Evolutionary conservation across 2,888 invertebrate species (phyloP).

Genomic region (Argyresthia goedartella): DNA sequence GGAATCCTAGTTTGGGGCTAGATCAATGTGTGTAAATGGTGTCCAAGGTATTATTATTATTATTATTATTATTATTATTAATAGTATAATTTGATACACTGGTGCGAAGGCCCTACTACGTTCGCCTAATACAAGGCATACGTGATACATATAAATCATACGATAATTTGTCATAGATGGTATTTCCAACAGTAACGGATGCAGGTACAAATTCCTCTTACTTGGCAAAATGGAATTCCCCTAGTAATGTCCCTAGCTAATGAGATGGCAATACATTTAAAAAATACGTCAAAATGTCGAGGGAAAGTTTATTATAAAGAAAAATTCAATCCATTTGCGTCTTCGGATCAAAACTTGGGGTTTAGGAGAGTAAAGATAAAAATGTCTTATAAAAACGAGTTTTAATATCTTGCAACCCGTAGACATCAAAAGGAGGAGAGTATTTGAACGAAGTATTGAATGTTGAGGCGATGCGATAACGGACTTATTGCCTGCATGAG

Average conservation of each 20-base stretch:
- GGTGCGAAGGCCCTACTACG: too few relatives aligned
- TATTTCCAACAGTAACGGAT: not conserved
- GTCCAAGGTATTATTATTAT: too few relatives aligned
- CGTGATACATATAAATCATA: too few relatives aligned
- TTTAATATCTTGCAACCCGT: constrained; percentile 25
- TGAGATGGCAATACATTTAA: constrained; percentile 18
- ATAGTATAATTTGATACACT: too few relatives aligned
- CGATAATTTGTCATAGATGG: too few relatives aligned
- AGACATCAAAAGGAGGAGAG: constrained; percentile 24
- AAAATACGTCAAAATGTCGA: not conserved
- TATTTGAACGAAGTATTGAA: constrained; percentile 23
- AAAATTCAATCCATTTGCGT: constrained; percentile 17
- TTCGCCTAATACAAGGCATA: too few relatives aligned
- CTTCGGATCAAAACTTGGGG: constrained; percentile 13
- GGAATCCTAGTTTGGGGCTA: too few relatives aligned
- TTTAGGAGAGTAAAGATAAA: constrained; percentile 15
- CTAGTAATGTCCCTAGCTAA: constrained; percentile 11
- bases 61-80: too few relatives aligned
- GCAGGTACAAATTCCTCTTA: not conserved
- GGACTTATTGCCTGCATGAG: not conserved
- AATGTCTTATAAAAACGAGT: constrained; percentile 19
- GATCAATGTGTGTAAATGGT: too few relatives aligned
- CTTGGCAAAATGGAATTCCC: constrained; percentile 9
- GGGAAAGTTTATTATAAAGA: constrained; percentile 13
- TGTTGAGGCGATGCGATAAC: constrained; percentile 18